These are phyloP conservation scores for Rhyacophila brunnea DNA, from an alignment of 1,140 invertebrate species.

Conservation along the genomic window DNA sequence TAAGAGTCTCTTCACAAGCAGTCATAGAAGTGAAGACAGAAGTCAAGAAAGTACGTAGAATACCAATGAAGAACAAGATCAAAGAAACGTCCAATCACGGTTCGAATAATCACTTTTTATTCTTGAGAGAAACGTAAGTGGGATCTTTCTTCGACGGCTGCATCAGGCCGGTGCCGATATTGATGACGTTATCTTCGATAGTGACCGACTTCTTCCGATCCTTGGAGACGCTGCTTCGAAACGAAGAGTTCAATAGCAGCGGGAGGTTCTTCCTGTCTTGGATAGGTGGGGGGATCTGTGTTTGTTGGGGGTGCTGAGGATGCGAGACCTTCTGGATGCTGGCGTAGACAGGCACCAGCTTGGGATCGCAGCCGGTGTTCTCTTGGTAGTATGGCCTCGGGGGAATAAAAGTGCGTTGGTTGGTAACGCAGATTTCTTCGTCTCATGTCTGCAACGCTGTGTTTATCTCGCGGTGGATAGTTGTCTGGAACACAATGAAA, in stretches of 20 bases:
- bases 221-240: constrained; percentile 19
- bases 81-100: neutral
- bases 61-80: no score
- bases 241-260: constrained; percentile 33
- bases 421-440: constrained; percentile 32
- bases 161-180: constrained; percentile 12
- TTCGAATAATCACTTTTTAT: constrained; percentile 16
- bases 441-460: constrained; percentile 76
- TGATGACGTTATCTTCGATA: constrained; percentile 19
- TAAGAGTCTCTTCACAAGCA: no score
- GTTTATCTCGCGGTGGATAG: constrained; percentile 80
- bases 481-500: no score
- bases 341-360: constrained; percentile 41
- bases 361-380: constrained; percentile 18
- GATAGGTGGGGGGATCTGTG: constrained; percentile 28
- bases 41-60: no score
- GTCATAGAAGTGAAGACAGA: no score
- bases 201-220: constrained; percentile 30
- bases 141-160: constrained; percentile 26
- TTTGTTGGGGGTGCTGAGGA: constrained; percentile 17
- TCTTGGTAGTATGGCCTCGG: constrained; percentile 5
- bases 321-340: constrained; percentile 37
- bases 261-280: constrained; percentile 32
- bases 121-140: constrained; percentile 29
- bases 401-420: constrained; percentile 23